These are phyloP conservation scores for Blastomussa wellsi DNA, from an alignment of 92 coral and sea anemone genomes.

Conservation along the genomic window DNA sequence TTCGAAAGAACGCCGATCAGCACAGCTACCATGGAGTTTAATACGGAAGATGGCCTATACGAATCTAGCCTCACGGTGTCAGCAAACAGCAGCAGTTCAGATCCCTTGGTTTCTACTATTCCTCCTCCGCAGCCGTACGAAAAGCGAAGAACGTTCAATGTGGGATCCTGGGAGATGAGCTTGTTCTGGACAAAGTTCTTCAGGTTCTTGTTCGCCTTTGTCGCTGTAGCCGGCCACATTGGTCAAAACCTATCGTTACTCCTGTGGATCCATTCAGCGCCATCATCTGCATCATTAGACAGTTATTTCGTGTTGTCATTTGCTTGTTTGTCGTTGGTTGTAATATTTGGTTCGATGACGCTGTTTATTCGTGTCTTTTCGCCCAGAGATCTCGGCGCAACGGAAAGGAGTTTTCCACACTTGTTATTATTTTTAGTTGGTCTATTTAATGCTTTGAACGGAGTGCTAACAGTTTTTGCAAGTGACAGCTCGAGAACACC, in stretches of 20 bases:
- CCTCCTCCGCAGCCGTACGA: neutral
- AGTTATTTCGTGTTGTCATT: constrained; percentile 74
- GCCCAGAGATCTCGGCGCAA: constrained; percentile 62
- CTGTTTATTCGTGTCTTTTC: constrained; percentile 38
- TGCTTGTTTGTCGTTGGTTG: constrained; percentile 67
- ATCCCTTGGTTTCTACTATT: no score
- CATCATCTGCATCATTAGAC: constrained; percentile 58
- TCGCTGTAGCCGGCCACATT: constrained; percentile 64
- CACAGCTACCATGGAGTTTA: neutral
- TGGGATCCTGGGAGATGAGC: constrained; percentile 48
- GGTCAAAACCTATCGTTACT: constrained; percentile 73
- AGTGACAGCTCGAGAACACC: constrained; percentile 76
- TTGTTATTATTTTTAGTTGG: constrained; percentile 64
- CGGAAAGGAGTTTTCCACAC: constrained; percentile 71
- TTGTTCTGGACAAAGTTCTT: constrained; percentile 52
- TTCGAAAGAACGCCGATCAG: neutral
- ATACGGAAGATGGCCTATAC: neutral
- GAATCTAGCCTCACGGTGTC: neutral
- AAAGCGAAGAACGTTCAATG: constrained; percentile 11
- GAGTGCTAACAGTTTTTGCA: constrained; percentile 75
- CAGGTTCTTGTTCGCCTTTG: constrained; percentile 58
- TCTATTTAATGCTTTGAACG: constrained; percentile 70
- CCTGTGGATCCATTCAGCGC: constrained; percentile 65
- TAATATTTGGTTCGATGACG: constrained; percentile 63
- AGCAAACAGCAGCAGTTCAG: neutral